Conservation (phyloP, 1,140 invertebrate genomes). For the Neuroterus valhalla region DNA sequence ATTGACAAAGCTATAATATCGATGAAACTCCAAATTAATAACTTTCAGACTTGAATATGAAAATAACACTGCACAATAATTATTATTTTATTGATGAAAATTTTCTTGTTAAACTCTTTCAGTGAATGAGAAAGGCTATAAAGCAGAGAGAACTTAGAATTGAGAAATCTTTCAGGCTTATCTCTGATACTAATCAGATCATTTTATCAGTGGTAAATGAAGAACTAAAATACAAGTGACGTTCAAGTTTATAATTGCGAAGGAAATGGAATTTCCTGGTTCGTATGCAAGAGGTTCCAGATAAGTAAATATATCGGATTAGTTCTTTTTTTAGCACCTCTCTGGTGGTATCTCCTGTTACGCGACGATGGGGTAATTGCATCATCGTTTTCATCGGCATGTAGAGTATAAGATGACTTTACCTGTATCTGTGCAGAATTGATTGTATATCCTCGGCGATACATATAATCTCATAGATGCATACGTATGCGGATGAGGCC, state of each 20-base stretch:
- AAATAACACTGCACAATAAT: no score
- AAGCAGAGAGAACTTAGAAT: no score
- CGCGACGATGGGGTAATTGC: constrained; percentile 3
- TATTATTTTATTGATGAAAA: no score
- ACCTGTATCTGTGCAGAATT: constrained; percentile 4
- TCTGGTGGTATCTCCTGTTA: neutral
- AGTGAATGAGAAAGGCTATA: no score
- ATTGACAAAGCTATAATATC: no score
- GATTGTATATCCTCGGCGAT: constrained; percentile 29
- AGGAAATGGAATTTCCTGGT: constrained; percentile 9
- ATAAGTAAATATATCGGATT: neutral
- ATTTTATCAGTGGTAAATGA: neutral
- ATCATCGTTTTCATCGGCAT: neutral
- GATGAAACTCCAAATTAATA: no score
- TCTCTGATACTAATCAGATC: neutral
- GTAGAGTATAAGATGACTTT: neutral
- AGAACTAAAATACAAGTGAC: neutral
- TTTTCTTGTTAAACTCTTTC: no score
- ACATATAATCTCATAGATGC: constrained; percentile 26
- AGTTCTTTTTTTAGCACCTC: constrained; percentile 3
- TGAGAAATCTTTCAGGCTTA: neutral
- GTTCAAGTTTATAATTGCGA: neutral
- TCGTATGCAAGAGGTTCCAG: neutral
- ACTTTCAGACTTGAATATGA: no score
- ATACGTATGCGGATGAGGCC: constrained; percentile 35